Evolutionary conservation across 2,797 vertebrate species (phyloP), one percentile per base, ranked within the genome.

Genomic region (Dicrostonyx torquatus): DNA sequence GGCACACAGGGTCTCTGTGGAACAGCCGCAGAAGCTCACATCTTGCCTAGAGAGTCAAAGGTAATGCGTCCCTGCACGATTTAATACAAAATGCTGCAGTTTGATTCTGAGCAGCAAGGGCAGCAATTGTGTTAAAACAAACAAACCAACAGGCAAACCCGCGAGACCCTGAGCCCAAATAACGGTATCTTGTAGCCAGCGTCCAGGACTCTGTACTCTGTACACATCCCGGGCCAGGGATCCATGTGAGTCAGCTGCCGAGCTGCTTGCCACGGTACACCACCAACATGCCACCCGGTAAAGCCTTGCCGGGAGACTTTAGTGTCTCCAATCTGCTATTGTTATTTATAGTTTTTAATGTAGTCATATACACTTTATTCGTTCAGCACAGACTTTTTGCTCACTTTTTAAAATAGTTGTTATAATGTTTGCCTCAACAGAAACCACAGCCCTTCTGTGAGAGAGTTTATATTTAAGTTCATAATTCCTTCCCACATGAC

Each of bases 1-100:
- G 11, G 24, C 0, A 1, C 22, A 17, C 6, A 11, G 11, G 6
- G 43, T 34, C 48, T 73, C 13, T 5, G 0, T 13, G 7, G 6
- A 18, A 40, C 31, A 76, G 13, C 40, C 55, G 18, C 37, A 79
- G 48, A 53, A 94, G 78, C 11, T 29, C 31, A 76, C 34, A 45
- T 48, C 2, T 78, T 45, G 37, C 50, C 55, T 24, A 48, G 75
- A 78, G 50, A 82, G 4, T 15, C 11, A 70, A 66, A 82, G 29
- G n/a, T 40, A 11, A 2, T 20, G 34, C 5, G 60, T 68, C 48
- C 18, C 26, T 34, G 14, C 4, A n/a, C 0, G 2, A 24, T 34
- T 75, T 78, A 66, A 76, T 18, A 18, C 0, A 5, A 82, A 80
- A 62, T 0, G 5, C 4, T 18, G 34, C 55, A 14, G 72, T 94